Conservation (phyloP, 2,888 invertebrate genomes). For the Corbicula japonica region DNA sequence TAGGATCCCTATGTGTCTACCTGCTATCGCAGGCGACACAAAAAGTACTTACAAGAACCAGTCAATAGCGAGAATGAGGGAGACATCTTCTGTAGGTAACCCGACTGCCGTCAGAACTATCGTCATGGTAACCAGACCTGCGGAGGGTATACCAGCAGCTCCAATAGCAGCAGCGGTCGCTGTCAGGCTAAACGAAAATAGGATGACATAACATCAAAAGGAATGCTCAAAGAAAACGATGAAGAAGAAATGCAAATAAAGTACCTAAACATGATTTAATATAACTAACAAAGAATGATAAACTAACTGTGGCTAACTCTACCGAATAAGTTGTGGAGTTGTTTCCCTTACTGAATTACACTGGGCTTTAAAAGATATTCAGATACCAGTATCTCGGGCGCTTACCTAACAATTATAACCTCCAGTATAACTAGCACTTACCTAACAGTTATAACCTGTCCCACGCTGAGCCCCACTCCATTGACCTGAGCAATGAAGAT, state of each 20-base stretch:
- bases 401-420: not conserved
- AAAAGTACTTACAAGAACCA: slow-evolving; percentile 87
- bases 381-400: too few relatives aligned
- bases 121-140: slow-evolving; percentile 96
- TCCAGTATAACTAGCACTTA: slow-evolving; percentile 88
- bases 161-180: slow-evolving; percentile 99
- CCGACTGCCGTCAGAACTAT: slow-evolving; percentile 87
- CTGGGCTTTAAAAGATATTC: too few relatives aligned
- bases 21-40: too few relatives aligned
- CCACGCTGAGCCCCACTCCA: slow-evolving; percentile 92
- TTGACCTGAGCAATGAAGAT: slow-evolving; percentile 96
- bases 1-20: too few relatives aligned
- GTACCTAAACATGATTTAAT: too few relatives aligned
- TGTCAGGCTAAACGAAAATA: slow-evolving; percentile 94
- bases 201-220: too few relatives aligned
- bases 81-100: slow-evolving; percentile 87
- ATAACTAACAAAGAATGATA: too few relatives aligned
- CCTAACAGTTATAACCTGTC: slow-evolving; percentile 95
- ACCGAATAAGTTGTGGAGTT: too few relatives aligned
- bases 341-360: too few relatives aligned
- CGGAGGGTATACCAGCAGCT: slow-evolving; percentile 98
- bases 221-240: not conserved
- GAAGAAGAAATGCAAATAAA: not conserved
- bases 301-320: too few relatives aligned
- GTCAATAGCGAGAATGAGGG: slow-evolving; percentile 87